Conservation (phyloP, 2,797 vertebrate species). For the Phoxinus dragarum region DNA sequence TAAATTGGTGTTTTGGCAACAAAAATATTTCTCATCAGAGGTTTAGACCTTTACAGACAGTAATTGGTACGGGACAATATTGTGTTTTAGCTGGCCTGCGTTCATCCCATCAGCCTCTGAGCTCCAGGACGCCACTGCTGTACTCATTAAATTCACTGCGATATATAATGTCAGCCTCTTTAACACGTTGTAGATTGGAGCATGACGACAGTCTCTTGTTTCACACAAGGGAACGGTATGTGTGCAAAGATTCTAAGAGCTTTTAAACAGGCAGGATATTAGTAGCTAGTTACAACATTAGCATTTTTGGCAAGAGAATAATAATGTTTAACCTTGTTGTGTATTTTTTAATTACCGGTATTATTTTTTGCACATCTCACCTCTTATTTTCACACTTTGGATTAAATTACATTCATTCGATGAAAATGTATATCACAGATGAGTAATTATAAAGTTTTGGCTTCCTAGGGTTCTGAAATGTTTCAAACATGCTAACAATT, state of each 20-base stretch:
- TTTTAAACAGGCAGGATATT: neutral
- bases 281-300: slow-evolving; percentile 5
- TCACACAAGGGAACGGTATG: neutral
- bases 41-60: slow-evolving; percentile 68
- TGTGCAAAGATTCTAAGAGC: neutral
- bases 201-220: neutral
- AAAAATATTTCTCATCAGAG: slow-evolving; percentile 64
- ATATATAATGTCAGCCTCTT: slow-evolving; percentile 41
- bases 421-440: neutral
- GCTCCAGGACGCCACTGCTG: slow-evolving; percentile 19
- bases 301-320: neutral
- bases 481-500: slow-evolving; percentile 7
- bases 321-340: slow-evolving; percentile 34
- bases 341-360: neutral
- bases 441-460: slow-evolving; percentile 25
- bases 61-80: slow-evolving; percentile 63
- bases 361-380: neutral
- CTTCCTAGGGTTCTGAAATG: neutral
- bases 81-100: slow-evolving; percentile 30
- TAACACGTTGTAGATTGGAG: slow-evolving; percentile 14
- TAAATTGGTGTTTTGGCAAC: slow-evolving; percentile 71
- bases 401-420: slow-evolving; percentile 1
- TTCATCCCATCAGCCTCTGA: slow-evolving; percentile 34
- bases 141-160: slow-evolving; percentile 24
- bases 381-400: slow-evolving; percentile 2